A percentile compares a stretch with the other conserved stretches of the same genome.
Conservation (phyloP, 2,888 invertebrate genomes). For the Drosophila engyochracea region DNA sequence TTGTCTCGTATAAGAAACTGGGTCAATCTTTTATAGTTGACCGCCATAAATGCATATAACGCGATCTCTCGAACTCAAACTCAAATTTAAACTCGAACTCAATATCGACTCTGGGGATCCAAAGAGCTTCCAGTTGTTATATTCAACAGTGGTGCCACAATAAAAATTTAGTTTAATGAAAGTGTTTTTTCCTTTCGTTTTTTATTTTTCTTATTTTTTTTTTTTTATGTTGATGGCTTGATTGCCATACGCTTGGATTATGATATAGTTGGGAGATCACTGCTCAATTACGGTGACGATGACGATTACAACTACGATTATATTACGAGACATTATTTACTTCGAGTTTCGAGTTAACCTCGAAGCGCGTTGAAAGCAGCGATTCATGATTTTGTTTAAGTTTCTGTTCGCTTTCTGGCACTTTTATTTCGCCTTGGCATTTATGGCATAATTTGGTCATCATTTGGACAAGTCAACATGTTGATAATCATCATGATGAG, state of each 20-base stretch:
- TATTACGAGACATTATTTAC: constrained; percentile 23
- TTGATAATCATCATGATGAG: constrained; percentile 31
- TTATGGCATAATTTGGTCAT: constrained; percentile 73
- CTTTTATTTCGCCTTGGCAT: constrained; percentile 72
- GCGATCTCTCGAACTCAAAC: constrained; percentile 31
- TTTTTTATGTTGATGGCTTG: constrained; percentile 70
- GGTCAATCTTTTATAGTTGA: constrained; percentile 77
- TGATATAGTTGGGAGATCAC: constrained; percentile 60
- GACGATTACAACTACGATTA: constrained; percentile 45
- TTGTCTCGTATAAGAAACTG: constrained; percentile 56
- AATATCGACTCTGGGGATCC: constrained; percentile 9
- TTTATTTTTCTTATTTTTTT: background rate
- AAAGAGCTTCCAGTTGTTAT: constrained; percentile 2
- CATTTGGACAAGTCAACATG: constrained; percentile 33
- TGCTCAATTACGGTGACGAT: constrained; percentile 39
- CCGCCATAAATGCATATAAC: constrained; percentile 69
- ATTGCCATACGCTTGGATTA: constrained; percentile 69
- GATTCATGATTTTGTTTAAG: constrained; percentile 17
- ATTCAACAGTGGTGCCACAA: constrained; percentile 63
- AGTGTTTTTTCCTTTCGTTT: constrained; percentile 69
- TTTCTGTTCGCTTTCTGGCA: constrained; percentile 26
- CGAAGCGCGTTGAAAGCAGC: constrained; percentile 59
- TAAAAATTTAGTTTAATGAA: constrained; percentile 80
- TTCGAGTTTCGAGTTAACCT: constrained; percentile 25
- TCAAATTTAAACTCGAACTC: constrained; percentile 7